Conservation (phyloP, 1,140 invertebrate species). For the Sarcophaga peregrina region DNA sequence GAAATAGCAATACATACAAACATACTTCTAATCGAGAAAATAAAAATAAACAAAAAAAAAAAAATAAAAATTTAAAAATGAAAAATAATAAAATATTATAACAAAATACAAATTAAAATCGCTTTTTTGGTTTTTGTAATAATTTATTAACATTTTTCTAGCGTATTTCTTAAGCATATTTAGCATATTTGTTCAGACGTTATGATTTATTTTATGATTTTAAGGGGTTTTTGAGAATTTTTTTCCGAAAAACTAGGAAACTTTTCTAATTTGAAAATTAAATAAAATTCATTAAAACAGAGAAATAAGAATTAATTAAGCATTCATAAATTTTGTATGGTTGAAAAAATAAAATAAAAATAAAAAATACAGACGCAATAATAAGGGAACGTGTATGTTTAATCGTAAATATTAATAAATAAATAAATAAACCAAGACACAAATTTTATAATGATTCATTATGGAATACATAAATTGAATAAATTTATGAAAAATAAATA, state of each 20-base stretch:
- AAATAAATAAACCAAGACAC: neutral
- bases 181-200: too few relatives aligned
- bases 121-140: too few relatives aligned
- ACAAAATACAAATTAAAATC: too few relatives aligned
- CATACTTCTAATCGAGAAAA: neutral
- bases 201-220: too few relatives aligned
- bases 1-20: neutral
- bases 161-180: too few relatives aligned
- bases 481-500: neutral
- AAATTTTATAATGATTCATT: slow-evolving; percentile 5
- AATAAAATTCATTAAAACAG: too few relatives aligned
- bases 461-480: neutral
- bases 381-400: neutral
- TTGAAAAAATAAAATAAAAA: too few relatives aligned
- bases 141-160: too few relatives aligned
- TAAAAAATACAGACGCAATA: neutral
- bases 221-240: too few relatives aligned
- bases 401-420: neutral
- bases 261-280: too few relatives aligned
- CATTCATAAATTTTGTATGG: neutral
- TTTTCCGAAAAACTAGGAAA: too few relatives aligned
- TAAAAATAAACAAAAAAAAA: neutral
- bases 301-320: neutral
- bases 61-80: neutral
- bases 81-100: too few relatives aligned